Evolutionary conservation across 2,888 invertebrate genomes (phyloP).

Genomic region (Drosophila mercatorum): DNA sequence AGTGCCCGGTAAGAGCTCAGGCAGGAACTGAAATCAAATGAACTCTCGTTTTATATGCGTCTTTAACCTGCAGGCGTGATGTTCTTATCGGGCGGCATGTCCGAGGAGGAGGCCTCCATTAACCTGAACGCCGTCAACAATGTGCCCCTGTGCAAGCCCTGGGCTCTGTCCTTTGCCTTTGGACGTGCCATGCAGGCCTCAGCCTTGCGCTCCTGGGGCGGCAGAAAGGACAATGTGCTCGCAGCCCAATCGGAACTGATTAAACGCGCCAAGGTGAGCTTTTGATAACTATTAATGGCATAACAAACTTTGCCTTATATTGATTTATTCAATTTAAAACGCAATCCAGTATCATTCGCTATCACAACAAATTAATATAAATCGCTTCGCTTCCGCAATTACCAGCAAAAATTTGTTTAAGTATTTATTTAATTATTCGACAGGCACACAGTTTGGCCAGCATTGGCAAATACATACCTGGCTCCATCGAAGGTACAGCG

Average conservation of each 20-base stretch:
- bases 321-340: background rate
- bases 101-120: conserved; percentile 98
- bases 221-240: conserved; percentile 93
- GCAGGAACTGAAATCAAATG: background rate
- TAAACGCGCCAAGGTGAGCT: conserved; percentile 94
- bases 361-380: background rate
- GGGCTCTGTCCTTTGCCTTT: conserved; percentile 98
- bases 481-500: conserved; percentile 85
- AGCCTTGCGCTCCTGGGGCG: conserved; percentile 96
- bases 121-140: conserved; percentile 98
- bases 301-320: background rate
- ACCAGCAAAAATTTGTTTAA: background rate
- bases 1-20: conserved; percentile 90
- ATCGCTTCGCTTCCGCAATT: background rate
- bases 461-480: conserved; percentile 91
- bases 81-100: conserved; percentile 99
- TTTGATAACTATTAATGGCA: background rate
- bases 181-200: conserved; percentile 99
- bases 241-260: conserved; percentile 95
- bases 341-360: background rate
- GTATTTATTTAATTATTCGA: background rate
- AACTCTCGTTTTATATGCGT: background rate
- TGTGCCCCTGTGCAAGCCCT: conserved; percentile 93
- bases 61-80: conserved; percentile 89
- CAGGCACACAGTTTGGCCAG: conserved; percentile 93